phyloP scores from a whole-genome alignment of 2,113 vertebrate genomes.

The Mormoops blainvillei region DNA sequence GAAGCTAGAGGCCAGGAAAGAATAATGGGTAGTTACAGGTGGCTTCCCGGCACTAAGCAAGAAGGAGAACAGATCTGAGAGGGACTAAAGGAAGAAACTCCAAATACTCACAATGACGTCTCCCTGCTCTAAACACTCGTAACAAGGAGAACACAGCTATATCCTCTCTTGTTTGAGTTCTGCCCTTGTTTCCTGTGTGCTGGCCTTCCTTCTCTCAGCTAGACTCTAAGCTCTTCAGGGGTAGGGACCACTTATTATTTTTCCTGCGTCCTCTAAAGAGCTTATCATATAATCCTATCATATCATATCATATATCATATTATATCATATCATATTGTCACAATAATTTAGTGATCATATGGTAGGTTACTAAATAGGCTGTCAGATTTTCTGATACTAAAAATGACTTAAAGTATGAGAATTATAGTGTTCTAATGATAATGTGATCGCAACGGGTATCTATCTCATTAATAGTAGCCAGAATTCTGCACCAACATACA shows the following conservation, averaged over 20 bases:
- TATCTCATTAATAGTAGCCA: constrained; percentile 52
- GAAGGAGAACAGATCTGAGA: too few species aligned
- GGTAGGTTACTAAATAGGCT: neutral
- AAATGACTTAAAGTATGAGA: neutral
- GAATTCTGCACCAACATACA: constrained; percentile 65
- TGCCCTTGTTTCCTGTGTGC: neutral
- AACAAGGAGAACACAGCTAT: fast-evolving
- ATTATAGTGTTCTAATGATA: constrained; percentile 60
- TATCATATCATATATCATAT: neutral
- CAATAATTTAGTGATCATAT: neutral
- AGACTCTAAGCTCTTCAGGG: neutral
- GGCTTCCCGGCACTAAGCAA: neutral
- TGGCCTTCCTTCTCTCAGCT: neutral
- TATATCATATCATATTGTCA: neutral
- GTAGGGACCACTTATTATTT: neutral
- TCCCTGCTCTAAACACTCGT: neutral
- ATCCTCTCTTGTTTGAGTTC: neutral
- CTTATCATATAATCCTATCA: neutral
- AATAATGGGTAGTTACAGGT: neutral
- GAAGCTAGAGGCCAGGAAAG: neutral
- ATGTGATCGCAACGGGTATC: constrained; percentile 58
- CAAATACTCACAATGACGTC: neutral
- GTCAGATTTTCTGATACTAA: neutral
- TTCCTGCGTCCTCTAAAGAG: neutral
- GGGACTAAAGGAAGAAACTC: neutral